These are phyloP conservation scores for Rhyacophila evoluta DNA, from an alignment of 2,888 invertebrate species.

Conservation along the genomic window DNA sequence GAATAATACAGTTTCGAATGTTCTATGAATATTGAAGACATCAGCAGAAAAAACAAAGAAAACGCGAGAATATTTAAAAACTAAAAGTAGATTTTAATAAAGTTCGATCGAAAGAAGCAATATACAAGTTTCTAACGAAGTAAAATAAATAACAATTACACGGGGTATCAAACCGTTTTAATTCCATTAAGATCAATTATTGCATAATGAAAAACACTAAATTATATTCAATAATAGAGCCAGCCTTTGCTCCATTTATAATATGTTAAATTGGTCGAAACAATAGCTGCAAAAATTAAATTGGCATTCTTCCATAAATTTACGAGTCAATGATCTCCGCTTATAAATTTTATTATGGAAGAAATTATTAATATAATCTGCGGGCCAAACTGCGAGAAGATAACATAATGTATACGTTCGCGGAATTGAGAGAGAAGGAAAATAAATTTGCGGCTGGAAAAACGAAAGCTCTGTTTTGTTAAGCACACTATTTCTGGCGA, in stretches of 20 bases:
- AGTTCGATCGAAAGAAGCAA: too few relatives aligned
- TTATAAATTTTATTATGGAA: background rate
- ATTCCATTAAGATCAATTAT: background rate
- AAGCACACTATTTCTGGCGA: too few relatives aligned
- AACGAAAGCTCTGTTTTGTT: background rate
- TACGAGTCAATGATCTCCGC: slow-evolving; percentile 8
- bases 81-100: too few relatives aligned
- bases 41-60: too few relatives aligned
- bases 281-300: slow-evolving; percentile 7
- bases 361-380: background rate
- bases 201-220: background rate
- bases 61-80: too few relatives aligned
- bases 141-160: background rate
- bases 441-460: background rate
- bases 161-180: background rate
- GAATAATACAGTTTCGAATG: too few relatives aligned
- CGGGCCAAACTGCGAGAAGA: background rate
- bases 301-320: slow-evolving; percentile 22
- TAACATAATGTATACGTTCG: background rate
- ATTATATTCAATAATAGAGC: background rate
- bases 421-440: background rate
- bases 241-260: background rate
- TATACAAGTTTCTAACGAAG: too few relatives aligned
- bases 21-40: too few relatives aligned
- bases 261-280: slow-evolving; percentile 22